Base-by-base conservation (phyloP, 2,888 invertebrate species). In the Mesorhabditis belari region DNA sequence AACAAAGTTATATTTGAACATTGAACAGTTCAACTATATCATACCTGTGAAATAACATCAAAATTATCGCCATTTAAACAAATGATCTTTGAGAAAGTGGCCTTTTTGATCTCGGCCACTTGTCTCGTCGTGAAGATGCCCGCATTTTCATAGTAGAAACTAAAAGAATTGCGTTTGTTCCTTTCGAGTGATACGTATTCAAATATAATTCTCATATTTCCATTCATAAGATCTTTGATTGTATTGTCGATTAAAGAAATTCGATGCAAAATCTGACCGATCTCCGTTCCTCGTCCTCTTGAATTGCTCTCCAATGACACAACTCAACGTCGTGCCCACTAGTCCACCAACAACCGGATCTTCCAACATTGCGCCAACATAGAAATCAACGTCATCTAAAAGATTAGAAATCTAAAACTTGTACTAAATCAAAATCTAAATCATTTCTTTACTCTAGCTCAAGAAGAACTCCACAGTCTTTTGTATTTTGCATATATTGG, bases 11-110 rank as follows among this genome's bases (percentile, higher is more conserved):
- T 12, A 21, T 52, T 17, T 52, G 21, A n/a, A 21, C 9, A n/a
- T 23, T n/a, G 4, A 25, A 23, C 3, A 3, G 21, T 53, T 9
- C n/a, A 1, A 19, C 4, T 4, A 57, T 23, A 49, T 24, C 58
- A 23, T 35, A 63, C 61, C 62, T 73, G 68, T 17, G 70, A 67
- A 2, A 74, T 61, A 17, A 70, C 51, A 44, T 74, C 74, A 55
- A 74, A 70, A 24, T 63, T 63, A 51, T 74, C 74, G 0, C 66
- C 70, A 83, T 93, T 94, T 71, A 92, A 90, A 79, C 94, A 95
- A 61, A 91, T 82, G 0, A 92, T 82, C 82, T 91, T 91, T 0
- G 92, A 87, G 49, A 94, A 81, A 0, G 91, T 91, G 0, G 87
- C 86, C 81, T 92, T 92, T 1, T 90, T 87, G 58, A 95, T 87